phyloP scores from a whole-genome alignment of 1,140 invertebrate species.

The Diachasma alloeum region DNA sequence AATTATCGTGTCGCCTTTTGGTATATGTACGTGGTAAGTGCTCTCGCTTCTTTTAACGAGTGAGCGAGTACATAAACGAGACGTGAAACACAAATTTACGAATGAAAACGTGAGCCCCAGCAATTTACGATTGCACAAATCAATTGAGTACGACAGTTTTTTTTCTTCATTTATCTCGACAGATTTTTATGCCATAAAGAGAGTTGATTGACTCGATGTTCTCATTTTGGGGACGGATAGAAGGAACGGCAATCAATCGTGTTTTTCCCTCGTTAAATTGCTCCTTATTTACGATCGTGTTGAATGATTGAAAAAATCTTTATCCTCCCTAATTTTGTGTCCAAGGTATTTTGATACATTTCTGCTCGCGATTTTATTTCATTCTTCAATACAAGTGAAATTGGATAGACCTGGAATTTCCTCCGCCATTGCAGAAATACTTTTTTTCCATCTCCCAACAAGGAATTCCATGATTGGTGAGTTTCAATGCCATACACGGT shows the following conservation, averaged over 20 bases:
- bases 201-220: neutral
- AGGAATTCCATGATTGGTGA: neutral
- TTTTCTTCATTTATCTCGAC: neutral
- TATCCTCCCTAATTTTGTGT: neutral
- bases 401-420: neutral
- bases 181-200: neutral
- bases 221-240: neutral
- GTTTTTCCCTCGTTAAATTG: neutral
- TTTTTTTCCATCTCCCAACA: neutral
- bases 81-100: slow-evolving; percentile 20
- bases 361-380: neutral
- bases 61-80: slow-evolving; percentile 15
- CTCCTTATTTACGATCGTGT: neutral
- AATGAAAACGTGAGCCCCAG: slow-evolving; percentile 7
- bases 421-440: neutral
- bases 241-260: neutral
- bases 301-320: neutral
- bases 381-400: neutral
- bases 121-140: slow-evolving; percentile 4
- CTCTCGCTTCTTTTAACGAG: slow-evolving; percentile 14
- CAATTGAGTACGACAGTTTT: neutral
- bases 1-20: slow-evolving; percentile 48
- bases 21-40: neutral
- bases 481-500: neutral
- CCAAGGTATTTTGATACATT: neutral